These are phyloP conservation scores for Gobionotothen gibberifrons DNA, from an alignment of 2,797 vertebrate species.

Conservation along the genomic window DNA sequence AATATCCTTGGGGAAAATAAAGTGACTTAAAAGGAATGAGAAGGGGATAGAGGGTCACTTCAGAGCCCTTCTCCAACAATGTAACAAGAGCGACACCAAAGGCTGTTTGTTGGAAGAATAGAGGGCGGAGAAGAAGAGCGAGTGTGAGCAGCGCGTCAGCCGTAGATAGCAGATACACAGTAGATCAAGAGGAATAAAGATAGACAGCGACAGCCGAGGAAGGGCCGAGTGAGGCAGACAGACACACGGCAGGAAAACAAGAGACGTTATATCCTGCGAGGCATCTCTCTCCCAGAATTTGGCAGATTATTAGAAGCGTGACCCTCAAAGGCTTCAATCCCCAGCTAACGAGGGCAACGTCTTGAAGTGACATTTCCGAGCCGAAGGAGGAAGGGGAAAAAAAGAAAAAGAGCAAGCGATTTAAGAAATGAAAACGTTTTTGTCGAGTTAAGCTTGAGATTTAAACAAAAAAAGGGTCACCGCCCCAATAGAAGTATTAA, in stretches of 20 bases:
- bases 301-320: constrained; percentile 58
- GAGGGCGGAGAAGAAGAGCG: constrained; percentile 31
- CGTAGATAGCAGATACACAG: constrained; percentile 35
- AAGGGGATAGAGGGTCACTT: constrained; percentile 6
- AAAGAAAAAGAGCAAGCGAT: constrained; percentile 45
- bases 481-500: constrained; percentile 34
- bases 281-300: constrained; percentile 48
- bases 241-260: constrained; percentile 23
- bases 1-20: background rate
- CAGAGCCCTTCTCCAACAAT: background rate
- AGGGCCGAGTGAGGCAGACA: constrained; percentile 29
- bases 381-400: constrained; percentile 43
- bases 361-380: constrained; percentile 68
- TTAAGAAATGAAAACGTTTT: constrained; percentile 68
- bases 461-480: constrained; percentile 41
- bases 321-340: constrained; percentile 73
- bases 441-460: constrained; percentile 70
- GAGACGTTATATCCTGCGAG: constrained; percentile 34
- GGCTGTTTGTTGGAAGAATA: constrained; percentile 37
- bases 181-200: constrained; percentile 62
- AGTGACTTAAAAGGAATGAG: background rate
- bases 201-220: constrained; percentile 47
- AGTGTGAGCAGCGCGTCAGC: constrained; percentile 28
- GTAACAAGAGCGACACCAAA: constrained; percentile 33
- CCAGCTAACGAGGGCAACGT: constrained; percentile 77